Conservation (phyloP, 2,888 invertebrate genomes). For the Leptopilina syphax region DNA sequence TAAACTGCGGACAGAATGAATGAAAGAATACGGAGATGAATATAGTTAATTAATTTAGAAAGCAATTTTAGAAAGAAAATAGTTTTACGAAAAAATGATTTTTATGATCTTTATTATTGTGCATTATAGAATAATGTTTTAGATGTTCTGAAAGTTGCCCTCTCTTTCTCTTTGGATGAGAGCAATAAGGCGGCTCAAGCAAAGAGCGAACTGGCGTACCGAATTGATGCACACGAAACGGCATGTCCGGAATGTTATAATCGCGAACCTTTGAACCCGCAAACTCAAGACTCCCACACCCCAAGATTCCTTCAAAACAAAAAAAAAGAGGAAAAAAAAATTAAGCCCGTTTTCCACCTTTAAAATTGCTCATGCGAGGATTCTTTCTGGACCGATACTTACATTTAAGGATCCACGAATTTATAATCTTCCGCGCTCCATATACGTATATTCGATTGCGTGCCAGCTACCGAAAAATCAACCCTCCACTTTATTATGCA, state of each 20-base stretch:
- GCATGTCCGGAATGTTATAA: slow-evolving; percentile 76
- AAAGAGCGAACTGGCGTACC: slow-evolving; percentile 75
- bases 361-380: slow-evolving; percentile 69
- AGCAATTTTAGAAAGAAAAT: no score
- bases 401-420: slow-evolving; percentile 9
- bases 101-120: no score
- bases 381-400: slow-evolving; percentile 38
- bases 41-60: no score
- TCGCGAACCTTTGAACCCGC: slow-evolving; percentile 75
- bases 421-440: slow-evolving; percentile 35
- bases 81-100: no score
- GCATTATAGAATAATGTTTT: not conserved
- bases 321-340: slow-evolving; percentile 55
- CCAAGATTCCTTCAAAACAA: no score
- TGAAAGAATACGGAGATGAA: no score
- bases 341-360: slow-evolving; percentile 65
- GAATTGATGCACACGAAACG: slow-evolving; percentile 76
- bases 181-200: slow-evolving; percentile 33
- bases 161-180: slow-evolving; percentile 1
- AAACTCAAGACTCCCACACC: slow-evolving; percentile 74
- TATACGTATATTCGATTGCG: slow-evolving; percentile 9
- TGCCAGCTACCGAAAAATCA: not conserved
- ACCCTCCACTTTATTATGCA: no score
- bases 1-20: no score
- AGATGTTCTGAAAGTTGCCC: slow-evolving; percentile 38